Evolutionary conservation across 2,797 vertebrate species (phyloP), one percentile per base, ranked within the genome.

Genomic region (Rhabdophis nuchalis): DNA sequence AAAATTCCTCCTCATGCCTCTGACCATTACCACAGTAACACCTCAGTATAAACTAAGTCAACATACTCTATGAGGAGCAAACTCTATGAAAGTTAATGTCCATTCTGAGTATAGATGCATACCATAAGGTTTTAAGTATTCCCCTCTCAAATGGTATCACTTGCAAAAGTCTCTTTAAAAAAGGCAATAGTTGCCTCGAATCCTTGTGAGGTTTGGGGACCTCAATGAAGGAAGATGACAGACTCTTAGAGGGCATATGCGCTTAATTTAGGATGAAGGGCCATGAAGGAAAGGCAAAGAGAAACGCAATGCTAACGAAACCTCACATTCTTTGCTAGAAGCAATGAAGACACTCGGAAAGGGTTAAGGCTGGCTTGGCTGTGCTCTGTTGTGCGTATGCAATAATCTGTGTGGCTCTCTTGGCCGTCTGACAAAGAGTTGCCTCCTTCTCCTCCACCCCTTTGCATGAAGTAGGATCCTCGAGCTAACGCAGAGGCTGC

Each of bases 391-490:
- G 96, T 91, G 97, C 96, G 97, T 97, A 96, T 96, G 96, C 97
- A 94, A 96, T 95, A 97, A 97, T 97, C 97, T 93, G 96, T 97
- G 97, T 96, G 95, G 97, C 97, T 97, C 96, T 96, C 96, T 96
- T 96, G 97, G 97, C 97, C 95, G 96, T 95, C 96, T 96, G 97
- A 97, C 97, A 96, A 96, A 97, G 97, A 97, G 95, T 96, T 96
- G 95, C 95, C 96, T 97, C 96, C 94, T 91, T 92, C 94, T n/a
- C 77, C 64, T 4, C 46, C 87, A 90, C 91, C 93, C 92, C 93
- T 97, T 97, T 97, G 97, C 97, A 97, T 97, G 97, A 97, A 98
- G 98, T 98, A 97, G 97, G 97, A 97, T 97, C 97, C 97, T 97
- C 95, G 97, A 97, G 97, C 98, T 97, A 97, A 98, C 97, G 98